Conservation (phyloP, 2,797 vertebrate species). For the Orestias chungarensis region DNA sequence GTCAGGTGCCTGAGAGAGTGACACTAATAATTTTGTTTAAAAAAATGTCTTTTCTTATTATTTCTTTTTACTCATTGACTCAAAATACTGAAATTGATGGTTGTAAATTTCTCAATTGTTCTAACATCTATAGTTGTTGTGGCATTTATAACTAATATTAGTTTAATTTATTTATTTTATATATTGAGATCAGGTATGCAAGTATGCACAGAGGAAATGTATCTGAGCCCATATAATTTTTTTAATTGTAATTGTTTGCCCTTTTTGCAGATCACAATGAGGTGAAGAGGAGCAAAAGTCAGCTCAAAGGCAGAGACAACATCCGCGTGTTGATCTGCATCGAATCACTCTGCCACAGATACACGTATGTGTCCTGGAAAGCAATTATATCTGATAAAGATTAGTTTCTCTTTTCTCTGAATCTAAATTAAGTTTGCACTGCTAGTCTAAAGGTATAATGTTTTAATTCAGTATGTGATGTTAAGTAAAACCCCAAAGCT, state of each 20-base stretch:
- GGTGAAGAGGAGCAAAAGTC: constrained; percentile 85
- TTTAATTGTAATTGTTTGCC: constrained; percentile 4
- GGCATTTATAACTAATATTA: neutral
- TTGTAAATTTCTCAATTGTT: neutral
- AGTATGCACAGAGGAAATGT: neutral
- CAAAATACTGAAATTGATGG: neutral
- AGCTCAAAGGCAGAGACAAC: constrained; percentile 85
- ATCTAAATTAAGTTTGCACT: constrained; percentile 5
- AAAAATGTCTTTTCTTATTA: neutral
- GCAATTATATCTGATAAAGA: constrained; percentile 1
- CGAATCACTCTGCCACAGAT: constrained; percentile 92
- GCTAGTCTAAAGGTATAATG: constrained; percentile 44
- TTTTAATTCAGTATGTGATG: constrained; percentile 53
- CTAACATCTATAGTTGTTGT: neutral
- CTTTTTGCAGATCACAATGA: constrained; percentile 87
- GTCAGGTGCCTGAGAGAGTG: neutral
- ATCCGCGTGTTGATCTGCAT: constrained; percentile 93
- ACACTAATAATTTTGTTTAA: neutral
- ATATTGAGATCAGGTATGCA: neutral
- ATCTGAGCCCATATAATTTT: neutral
- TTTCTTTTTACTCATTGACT: neutral
- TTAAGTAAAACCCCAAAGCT: constrained; percentile 22
- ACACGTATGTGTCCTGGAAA: constrained; percentile 82
- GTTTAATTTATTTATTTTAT: neutral
- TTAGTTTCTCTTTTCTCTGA: neutral